phyloP scores from a whole-genome alignment of 2,888 invertebrate genomes.

The Hoplodrina blanda region DNA sequence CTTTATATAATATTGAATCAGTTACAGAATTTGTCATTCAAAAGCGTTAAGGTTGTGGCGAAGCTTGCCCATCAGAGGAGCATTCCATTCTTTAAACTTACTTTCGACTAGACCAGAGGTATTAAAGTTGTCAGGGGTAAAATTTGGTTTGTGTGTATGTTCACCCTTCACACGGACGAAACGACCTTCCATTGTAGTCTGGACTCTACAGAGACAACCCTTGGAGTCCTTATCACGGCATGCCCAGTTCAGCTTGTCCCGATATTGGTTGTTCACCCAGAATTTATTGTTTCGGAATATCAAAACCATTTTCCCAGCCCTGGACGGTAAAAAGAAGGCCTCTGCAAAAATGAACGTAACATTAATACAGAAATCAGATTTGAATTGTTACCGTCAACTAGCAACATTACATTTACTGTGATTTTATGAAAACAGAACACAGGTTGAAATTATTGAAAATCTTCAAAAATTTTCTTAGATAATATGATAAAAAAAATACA shows the following conservation, averaged over 20 bases:
- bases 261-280: slow-evolving; percentile 88
- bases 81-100: slow-evolving; percentile 66
- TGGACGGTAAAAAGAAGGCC: slow-evolving; percentile 86
- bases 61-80: slow-evolving; percentile 50
- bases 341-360: slow-evolving; percentile 71
- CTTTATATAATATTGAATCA: slow-evolving; percentile 1
- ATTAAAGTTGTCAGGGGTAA: slow-evolving; percentile 83
- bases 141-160: slow-evolving; percentile 85
- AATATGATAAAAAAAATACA: too few relatives aligned
- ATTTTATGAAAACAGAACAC: not conserved
- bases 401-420: not conserved
- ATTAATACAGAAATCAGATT: slow-evolving; percentile 27
- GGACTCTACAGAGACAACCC: slow-evolving; percentile 86
- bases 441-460: not conserved
- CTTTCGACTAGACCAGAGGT: slow-evolving; percentile 69
- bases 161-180: slow-evolving; percentile 83
- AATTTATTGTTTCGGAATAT: slow-evolving; percentile 87
- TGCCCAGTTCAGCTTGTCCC: slow-evolving; percentile 87
- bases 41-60: slow-evolving; percentile 37
- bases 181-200: slow-evolving; percentile 86
- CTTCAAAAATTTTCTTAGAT: too few relatives aligned
- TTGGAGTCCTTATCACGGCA: slow-evolving; percentile 86
- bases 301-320: slow-evolving; percentile 86
- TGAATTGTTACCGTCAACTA: not conserved
- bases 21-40: slow-evolving; percentile 33